A percentile compares a stretch with the other conserved stretches of the same genome.
Conservation (phyloP, 2,888 invertebrate species). For the Oxycera nigricornis region DNA sequence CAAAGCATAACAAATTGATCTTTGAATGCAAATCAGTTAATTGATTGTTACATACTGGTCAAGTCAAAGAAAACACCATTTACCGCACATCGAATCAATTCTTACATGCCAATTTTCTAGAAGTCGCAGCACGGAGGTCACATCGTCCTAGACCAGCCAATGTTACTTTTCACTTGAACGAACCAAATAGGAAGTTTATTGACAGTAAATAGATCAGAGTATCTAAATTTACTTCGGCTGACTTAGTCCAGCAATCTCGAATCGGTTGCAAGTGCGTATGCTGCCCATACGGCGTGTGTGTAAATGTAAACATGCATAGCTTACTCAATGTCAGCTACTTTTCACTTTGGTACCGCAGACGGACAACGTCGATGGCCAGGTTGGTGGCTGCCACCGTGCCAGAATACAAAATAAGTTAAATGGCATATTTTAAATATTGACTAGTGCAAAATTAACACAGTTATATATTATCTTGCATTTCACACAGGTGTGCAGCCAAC, state of each 20-base stretch:
- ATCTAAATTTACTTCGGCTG: not conserved
- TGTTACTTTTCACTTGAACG: not conserved
- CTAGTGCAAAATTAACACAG: not conserved
- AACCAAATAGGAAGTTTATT: slow-evolving; percentile 11
- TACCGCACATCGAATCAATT: too few species aligned
- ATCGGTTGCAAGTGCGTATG: not conserved
- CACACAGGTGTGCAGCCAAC: not conserved
- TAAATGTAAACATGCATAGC: slow-evolving; percentile 4
- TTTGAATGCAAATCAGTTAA: too few species aligned
- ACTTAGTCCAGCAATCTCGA: not conserved
- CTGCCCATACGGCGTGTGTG: not conserved
- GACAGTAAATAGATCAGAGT: not conserved
- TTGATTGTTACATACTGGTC: too few species aligned
- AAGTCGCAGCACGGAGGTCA: too few species aligned
- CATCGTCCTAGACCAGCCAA: not conserved
- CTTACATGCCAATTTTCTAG: too few species aligned
- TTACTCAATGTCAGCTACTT: slow-evolving; percentile 36
- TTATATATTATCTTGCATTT: not conserved
- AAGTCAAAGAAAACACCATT: too few species aligned
- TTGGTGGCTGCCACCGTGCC: not conserved
- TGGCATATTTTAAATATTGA: not conserved
- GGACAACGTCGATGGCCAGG: not conserved
- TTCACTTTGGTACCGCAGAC: slow-evolving; percentile 6
- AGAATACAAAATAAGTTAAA: not conserved
- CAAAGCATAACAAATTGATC: too few species aligned